Conservation (phyloP, 1,140 invertebrate genomes). For the Pentalonia nigronervosa region DNA sequence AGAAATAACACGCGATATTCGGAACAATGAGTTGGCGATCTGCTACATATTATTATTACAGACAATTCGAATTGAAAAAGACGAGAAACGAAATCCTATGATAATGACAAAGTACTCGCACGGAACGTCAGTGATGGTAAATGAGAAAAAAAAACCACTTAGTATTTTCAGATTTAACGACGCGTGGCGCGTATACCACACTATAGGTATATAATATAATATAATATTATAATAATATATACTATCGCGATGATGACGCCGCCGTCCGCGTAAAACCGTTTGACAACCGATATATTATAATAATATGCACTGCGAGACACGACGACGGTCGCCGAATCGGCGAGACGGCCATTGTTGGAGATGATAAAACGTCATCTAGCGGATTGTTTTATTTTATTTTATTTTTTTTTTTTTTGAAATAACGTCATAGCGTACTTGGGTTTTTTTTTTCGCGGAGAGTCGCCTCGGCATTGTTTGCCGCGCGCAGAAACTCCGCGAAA, state of each 20-base stretch:
- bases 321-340: background rate
- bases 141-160: background rate
- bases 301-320: background rate
- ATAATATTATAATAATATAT: conserved; percentile 1
- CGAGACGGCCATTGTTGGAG: background rate
- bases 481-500: background rate
- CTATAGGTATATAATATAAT: background rate
- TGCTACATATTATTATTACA: background rate
- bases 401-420: background rate
- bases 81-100: background rate
- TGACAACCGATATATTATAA: background rate
- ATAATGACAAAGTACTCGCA: conserved; percentile 17
- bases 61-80: background rate
- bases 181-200: background rate
- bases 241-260: background rate
- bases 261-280: background rate
- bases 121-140: background rate
- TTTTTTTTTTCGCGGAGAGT: background rate
- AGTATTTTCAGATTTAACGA: background rate
- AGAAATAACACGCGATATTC: background rate
- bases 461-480: background rate
- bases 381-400: background rate
- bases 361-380: background rate
- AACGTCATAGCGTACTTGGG: background rate
- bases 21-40: background rate